Evolutionary conservation across 2,888 invertebrate species (phyloP).

Genomic region (Stratiomys singularior): DNA sequence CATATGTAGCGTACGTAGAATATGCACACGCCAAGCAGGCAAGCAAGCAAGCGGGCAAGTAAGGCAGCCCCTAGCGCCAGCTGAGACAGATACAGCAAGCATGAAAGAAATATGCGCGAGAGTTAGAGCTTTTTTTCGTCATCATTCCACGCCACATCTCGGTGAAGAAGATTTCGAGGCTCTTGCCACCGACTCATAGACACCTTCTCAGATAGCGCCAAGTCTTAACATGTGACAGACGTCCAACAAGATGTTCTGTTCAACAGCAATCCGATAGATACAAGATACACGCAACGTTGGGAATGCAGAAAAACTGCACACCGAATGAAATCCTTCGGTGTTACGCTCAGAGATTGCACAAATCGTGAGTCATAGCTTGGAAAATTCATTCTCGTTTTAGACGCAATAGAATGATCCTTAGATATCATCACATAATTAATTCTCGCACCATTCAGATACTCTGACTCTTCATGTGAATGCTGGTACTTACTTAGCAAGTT

Average conservation of each 20-base stretch:
- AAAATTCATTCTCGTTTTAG: too few species aligned
- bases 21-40: not conserved
- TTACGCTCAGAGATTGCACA: too few species aligned
- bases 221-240: not conserved
- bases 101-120: conserved; percentile 35
- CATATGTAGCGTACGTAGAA: not conserved
- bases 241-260: not conserved
- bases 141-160: not conserved
- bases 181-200: not conserved
- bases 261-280: not conserved
- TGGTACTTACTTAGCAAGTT: not conserved
- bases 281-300: not conserved
- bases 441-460: conserved; percentile 4
- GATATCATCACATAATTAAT: not conserved
- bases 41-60: not conserved
- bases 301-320: too few species aligned
- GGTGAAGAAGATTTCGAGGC: not conserved
- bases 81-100: conserved; percentile 23
- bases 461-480: not conserved
- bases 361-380: too few species aligned
- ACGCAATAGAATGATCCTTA: not conserved
- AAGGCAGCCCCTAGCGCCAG: not conserved
- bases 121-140: not conserved
- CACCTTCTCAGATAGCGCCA: not conserved
- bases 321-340: too few species aligned